Base-by-base conservation (phyloP, 2,113 vertebrate species). In the Ursus arctos region DNA sequence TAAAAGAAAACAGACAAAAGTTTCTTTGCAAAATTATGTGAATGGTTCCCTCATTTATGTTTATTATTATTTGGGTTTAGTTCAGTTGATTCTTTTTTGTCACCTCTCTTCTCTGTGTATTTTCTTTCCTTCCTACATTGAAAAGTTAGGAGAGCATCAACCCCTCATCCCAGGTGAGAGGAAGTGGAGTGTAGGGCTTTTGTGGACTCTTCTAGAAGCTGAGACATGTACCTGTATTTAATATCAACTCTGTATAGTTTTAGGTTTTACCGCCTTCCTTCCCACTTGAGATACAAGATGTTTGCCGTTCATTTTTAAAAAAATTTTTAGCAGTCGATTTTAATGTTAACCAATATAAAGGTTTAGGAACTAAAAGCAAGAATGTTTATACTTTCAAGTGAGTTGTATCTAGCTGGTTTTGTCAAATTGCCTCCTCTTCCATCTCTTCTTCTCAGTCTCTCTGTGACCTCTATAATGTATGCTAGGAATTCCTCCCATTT, bases 21-120 rank as follows among this genome's bases (percentile, higher is more conserved):
- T 33, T 84, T 84, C 80, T 69, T 31, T 91, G 74, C 57, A 43
- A 97, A 77, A 55, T 91, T 4, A 81, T 79, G 81, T 63, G 47
- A 93, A 59, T 69, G 28, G 33, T 31, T 21, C 47, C 14, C 22
- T 65, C 33, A 8, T 93, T 93, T 95, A 49, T 84, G 67, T 61
- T 86, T 91, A 74, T 51, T 72, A 67, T 86, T 91, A 84, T 53
- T 96, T 92, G 51, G 24, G 7, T 86, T 79, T 14, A 51, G 36
- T 92, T 95, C 13, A 6, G 6, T n/a, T 69, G 53, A n/a, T 85
- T 88, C 16, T 31, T 69, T 80, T 95, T 65, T n/a, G 19, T 91
- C 13, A 49, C 18, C 4, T 90, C 40, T 95, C 24, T 82, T 79
- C 53, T 63, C 26, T 61, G 5, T 65, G 11, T 63, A 6, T 89